Conservation (phyloP, 2,113 vertebrate species). For the Engystomops pustulosus region DNA sequence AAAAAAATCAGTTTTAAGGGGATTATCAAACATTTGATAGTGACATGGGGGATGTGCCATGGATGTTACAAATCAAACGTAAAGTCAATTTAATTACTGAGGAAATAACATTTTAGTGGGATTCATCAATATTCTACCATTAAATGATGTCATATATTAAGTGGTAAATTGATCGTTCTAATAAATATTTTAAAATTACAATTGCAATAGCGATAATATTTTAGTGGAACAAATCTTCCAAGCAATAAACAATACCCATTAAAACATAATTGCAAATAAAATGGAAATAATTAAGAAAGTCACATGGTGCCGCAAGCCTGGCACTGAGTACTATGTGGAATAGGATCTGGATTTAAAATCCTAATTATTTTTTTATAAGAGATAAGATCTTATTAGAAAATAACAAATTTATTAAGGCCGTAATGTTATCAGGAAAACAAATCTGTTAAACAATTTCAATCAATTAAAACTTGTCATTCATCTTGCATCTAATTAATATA, state of each 20-base stretch:
- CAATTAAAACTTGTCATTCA: conserved; percentile 30
- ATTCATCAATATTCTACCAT: conserved; percentile 53
- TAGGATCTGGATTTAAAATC: conserved; percentile 48
- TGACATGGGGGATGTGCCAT: conserved; percentile 61
- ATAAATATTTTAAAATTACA: conserved; percentile 58
- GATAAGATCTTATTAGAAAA: conserved; percentile 44
- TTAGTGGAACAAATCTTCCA: conserved; percentile 45
- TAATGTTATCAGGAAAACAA: conserved; percentile 7
- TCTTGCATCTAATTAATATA: conserved; percentile 31
- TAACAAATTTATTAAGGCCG: conserved; percentile 1
- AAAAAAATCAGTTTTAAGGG: conserved; percentile 69
- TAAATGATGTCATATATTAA: conserved; percentile 55
- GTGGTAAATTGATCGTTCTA: conserved; percentile 48
- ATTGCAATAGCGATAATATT: conserved; percentile 51
- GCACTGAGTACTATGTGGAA: background rate
- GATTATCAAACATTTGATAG: conserved; percentile 66
- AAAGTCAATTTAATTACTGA: conserved; percentile 62
- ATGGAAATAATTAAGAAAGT: conserved; percentile 60
- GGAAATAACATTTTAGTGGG: conserved; percentile 60
- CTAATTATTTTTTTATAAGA: conserved; percentile 43
- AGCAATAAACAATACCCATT: conserved; percentile 58
- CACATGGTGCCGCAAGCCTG: conserved; percentile 30
- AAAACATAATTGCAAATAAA: conserved; percentile 59
- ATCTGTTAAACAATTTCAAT: conserved; percentile 26
- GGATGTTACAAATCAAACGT: conserved; percentile 57